Evolutionary conservation across 2,888 invertebrate species (phyloP).

Genomic region (Ichneumon xanthorius): DNA sequence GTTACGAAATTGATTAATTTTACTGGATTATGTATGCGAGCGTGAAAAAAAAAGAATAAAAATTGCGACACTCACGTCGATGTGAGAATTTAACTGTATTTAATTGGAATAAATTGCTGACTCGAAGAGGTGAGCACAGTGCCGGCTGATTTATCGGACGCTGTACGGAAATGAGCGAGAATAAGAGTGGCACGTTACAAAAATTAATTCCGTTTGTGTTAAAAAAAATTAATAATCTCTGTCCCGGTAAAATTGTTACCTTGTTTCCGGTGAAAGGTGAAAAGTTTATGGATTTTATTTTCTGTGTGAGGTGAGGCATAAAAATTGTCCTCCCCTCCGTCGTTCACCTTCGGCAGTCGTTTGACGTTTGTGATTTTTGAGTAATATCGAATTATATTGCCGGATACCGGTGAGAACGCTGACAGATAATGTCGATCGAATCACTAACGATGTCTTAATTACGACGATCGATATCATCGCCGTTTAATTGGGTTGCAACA

Average conservation of each 20-base stretch:
- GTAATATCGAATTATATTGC: background rate
- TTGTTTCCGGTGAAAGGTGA: background rate
- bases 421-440: constrained; percentile 55
- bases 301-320: background rate
- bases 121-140: background rate
- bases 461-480: constrained; percentile 53
- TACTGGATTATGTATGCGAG: background rate
- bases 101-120: background rate
- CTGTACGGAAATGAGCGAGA: background rate
- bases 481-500: constrained; percentile 59
- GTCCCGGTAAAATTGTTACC: background rate
- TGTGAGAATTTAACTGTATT: background rate
- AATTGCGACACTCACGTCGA: background rate
- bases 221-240: background rate
- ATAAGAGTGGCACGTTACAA: background rate
- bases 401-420: constrained; percentile 5
- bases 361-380: background rate
- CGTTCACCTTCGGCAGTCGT: background rate
- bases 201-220: background rate
- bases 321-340: background rate
- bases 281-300: background rate
- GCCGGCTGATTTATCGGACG: background rate
- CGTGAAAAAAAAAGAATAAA: background rate
- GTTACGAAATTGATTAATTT: background rate
- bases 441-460: constrained; percentile 62